Conservation (phyloP, 2,888 invertebrate genomes). For the Mystacides longicornis region DNA sequence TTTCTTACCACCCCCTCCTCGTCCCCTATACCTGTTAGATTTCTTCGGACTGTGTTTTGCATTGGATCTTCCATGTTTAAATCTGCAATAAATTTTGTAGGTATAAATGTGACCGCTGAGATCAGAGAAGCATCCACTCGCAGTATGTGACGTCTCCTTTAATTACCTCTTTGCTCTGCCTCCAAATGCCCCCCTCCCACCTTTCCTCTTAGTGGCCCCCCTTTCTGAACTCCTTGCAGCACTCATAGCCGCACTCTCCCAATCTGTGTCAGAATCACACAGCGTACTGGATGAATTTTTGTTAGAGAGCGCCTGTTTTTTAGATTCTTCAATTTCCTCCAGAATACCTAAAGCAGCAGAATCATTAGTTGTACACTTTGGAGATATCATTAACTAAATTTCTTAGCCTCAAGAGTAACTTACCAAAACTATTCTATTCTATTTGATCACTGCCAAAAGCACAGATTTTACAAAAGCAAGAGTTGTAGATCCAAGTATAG, state of each 20-base stretch:
- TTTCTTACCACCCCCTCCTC: background rate
- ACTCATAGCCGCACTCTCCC: constrained; percentile 32
- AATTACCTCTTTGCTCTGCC: constrained; percentile 29
- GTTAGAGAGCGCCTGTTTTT: constrained; percentile 32
- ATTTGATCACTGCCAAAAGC: too few species aligned
- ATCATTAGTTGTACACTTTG: too few species aligned
- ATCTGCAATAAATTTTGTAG: constrained; percentile 3
- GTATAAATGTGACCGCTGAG: too few species aligned
- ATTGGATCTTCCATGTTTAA: background rate
- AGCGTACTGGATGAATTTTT: constrained; percentile 26
- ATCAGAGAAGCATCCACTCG: too few species aligned
- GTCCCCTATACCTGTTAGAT: background rate
- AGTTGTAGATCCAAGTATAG: too few species aligned
- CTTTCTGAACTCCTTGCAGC: constrained; percentile 21
- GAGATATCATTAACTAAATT: too few species aligned
- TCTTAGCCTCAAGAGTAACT: too few species aligned
- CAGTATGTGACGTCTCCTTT: too few species aligned
- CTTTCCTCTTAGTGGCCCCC: constrained; percentile 30
- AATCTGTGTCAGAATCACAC: constrained; percentile 39
- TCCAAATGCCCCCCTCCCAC: constrained; percentile 22
- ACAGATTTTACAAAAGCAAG: too few species aligned
- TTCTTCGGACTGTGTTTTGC: background rate
- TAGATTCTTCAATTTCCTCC: constrained; percentile 41
- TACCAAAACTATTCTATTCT: too few species aligned
- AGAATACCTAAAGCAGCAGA: constrained; percentile 35